Evolutionary conservation across 2,888 invertebrate genomes (phyloP), one percentile per base, ranked within the genome.

Genomic region (Selenia dentaria): DNA sequence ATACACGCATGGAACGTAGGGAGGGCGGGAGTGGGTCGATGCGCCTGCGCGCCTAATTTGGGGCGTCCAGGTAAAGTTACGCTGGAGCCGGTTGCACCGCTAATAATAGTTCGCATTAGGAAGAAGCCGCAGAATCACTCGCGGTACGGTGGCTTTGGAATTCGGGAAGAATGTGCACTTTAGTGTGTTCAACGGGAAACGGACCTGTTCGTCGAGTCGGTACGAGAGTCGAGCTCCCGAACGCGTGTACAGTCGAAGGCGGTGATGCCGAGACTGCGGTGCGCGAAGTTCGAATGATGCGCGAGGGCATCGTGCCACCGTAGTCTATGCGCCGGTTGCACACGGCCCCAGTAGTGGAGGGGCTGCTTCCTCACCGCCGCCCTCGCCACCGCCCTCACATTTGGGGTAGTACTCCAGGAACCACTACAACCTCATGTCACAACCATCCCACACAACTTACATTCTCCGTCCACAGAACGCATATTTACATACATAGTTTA

Each of bases 201-300:
- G 81, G 82, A 91, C 91, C 91, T 91, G 91, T 90, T 90, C 88
- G 91, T 89, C 74, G 84, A 85, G 74, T 88, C 89, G 88, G 73
- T 83, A 87, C 84, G 86, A 86, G 90, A 90, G 84, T 83, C 82
- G 74, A 76, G 74, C 83, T 90, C 90, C 74, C 90, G 85, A 71
- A 79, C 89, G 87, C 89, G 89, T 88, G 57, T 83, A 78, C 81
- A 85, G 86, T 86, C 64, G 82, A 79, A 81, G 86, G 83, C 86
- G 75, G 65, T 68, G 79, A 61, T 88, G 87, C 90, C 88, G 57
- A 83, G 83, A 89, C 91, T 89, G 89, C 68, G 83, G 79, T 83
- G 83, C 89, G 88, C 87, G 85, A 85, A 79, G 85, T 85, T 90
- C 90, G 90, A 91, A 83, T 91, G 91, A 74, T 86, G 84, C 83